Percentiles rank a stretch among this genome's conserved stretches.
Conservation (phyloP, 2,888 invertebrate genomes). For the Ornithoptera alexandrae region DNA sequence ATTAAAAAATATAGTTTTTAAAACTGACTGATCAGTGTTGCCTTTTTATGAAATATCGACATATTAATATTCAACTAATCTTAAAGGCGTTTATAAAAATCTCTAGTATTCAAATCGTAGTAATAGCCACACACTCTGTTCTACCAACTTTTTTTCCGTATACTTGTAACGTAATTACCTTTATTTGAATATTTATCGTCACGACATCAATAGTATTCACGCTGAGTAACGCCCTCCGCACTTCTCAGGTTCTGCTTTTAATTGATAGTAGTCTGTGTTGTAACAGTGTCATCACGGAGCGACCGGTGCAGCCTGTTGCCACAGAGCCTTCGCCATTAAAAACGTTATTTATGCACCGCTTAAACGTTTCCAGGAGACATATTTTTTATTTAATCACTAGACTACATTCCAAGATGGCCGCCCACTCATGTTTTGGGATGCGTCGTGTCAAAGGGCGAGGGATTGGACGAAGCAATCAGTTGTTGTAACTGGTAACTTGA, state of each 20-base stretch:
- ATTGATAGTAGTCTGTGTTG: conserved; percentile 37
- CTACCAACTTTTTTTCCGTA: conserved; percentile 32
- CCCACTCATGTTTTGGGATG: conserved; percentile 35
- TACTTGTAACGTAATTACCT: conserved; percentile 41
- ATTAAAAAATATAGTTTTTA: too few species aligned
- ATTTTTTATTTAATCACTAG: conserved; percentile 25
- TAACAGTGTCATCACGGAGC: conserved; percentile 21
- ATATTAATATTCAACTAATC: background rate
- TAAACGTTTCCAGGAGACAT: conserved; percentile 24
- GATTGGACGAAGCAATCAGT: conserved; percentile 37
- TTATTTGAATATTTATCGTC: conserved; percentile 56
- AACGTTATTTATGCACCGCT: conserved; percentile 21
- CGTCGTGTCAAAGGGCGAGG: conserved; percentile 45
- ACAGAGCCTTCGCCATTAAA: conserved; percentile 12
- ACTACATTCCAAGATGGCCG: conserved; percentile 26
- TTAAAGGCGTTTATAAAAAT: background rate
- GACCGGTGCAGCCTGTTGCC: conserved; percentile 22
- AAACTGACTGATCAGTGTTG: too few species aligned
- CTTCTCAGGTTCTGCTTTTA: conserved; percentile 37
- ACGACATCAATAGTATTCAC: conserved; percentile 45
- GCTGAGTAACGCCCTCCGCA: conserved; percentile 35
- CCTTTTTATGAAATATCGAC: too few species aligned
- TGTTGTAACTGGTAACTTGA: conserved; percentile 19
- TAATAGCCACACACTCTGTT: conserved; percentile 34
- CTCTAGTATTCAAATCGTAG: background rate